phyloP scores from a whole-genome alignment of 2,888 invertebrate genomes.

The Mimachlamys varia region DNA sequence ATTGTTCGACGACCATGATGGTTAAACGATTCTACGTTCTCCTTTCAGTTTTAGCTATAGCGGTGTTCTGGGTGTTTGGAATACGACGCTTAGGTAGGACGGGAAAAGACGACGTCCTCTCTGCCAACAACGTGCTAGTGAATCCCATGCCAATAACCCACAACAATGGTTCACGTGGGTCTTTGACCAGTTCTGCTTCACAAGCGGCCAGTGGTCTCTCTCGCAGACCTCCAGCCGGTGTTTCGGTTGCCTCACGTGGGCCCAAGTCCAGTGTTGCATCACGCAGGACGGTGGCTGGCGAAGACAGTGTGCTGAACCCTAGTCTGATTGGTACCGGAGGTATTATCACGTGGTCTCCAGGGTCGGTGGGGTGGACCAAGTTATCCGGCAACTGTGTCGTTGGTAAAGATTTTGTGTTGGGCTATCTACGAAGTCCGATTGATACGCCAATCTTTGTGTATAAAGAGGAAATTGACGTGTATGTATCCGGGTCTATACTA shows the following conservation, averaged over 20 bases:
- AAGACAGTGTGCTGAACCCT: neutral
- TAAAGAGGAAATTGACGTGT: conserved; percentile 40
- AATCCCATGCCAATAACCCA: neutral
- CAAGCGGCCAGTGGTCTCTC: neutral
- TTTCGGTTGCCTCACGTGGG: neutral
- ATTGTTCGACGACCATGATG: neutral
- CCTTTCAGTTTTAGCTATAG: neutral
- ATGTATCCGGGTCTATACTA: conserved; percentile 51
- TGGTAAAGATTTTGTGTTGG: conserved; percentile 39
- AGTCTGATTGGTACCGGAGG: neutral
- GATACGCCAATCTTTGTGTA: conserved; percentile 52
- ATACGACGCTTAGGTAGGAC: neutral
- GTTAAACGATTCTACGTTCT: neutral
- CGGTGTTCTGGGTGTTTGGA: neutral
- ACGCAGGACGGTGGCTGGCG: neutral
- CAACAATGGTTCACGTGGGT: neutral
- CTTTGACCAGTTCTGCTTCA: neutral
- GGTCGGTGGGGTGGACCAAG: neutral
- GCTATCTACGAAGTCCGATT: conserved; percentile 41
- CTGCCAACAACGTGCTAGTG: neutral
- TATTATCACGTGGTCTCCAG: conserved; percentile 40
- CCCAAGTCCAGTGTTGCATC: neutral
- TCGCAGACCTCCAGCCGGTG: neutral
- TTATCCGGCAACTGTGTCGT: conserved; percentile 34
- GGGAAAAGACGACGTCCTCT: neutral